Evolutionary conservation across 2,888 invertebrate species (phyloP).

Genomic region (Dermolepida albohirtum): DNA sequence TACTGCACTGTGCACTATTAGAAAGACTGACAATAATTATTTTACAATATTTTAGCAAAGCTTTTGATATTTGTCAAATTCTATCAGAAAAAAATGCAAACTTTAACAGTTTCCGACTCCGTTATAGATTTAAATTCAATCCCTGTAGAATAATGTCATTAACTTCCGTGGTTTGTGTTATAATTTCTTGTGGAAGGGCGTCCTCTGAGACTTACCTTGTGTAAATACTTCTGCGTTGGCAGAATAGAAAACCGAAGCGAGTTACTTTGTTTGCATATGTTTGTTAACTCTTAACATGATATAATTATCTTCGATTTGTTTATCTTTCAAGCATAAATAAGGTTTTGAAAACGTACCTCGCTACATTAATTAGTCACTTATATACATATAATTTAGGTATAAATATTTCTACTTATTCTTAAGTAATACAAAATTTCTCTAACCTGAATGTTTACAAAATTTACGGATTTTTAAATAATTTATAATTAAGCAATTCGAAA

Average conservation of each 20-base stretch:
- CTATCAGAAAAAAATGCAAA: not conserved
- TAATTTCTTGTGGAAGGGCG: conserved; percentile 25
- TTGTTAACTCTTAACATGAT: conserved; percentile 18
- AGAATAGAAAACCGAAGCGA: conserved; percentile 14
- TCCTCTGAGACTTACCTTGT: conserved; percentile 8
- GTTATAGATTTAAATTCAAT: conserved; percentile 18
- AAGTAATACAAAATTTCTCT: too few species aligned
- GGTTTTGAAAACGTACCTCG: too few species aligned
- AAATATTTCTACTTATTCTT: too few species aligned
- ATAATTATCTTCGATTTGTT: conserved; percentile 21
- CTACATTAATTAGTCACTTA: too few species aligned
- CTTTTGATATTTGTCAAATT: not conserved
- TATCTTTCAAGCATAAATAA: too few species aligned
- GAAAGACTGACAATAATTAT: too few species aligned
- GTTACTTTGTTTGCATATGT: conserved; percentile 6
- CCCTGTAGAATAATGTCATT: conserved; percentile 22
- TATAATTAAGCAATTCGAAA: too few species aligned
- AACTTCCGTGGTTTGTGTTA: conserved; percentile 12
- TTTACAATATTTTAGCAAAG: too few species aligned
- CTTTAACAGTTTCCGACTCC: not conserved
- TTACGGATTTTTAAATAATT: too few species aligned
- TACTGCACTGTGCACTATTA: too few species aligned
- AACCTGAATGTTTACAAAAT: too few species aligned
- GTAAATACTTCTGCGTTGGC: conserved; percentile 13
- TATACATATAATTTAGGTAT: too few species aligned